Conservation (phyloP, 2,888 invertebrate species). For the Mythimna ferrago region DNA sequence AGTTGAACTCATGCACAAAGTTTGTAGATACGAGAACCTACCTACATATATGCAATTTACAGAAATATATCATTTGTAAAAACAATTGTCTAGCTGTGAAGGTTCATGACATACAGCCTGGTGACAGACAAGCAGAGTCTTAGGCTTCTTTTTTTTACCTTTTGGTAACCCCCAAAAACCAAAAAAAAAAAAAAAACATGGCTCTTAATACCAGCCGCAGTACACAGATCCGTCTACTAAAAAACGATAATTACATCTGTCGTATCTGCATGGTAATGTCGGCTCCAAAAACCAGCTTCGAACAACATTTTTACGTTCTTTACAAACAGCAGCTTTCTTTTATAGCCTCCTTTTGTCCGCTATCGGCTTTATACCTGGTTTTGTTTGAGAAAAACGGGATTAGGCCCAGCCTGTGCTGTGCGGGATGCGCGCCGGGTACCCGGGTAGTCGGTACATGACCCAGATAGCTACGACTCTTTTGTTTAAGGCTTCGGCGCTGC, state of each 20-base stretch:
- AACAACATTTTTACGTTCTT: constrained; percentile 15
- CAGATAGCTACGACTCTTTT: constrained; percentile 35
- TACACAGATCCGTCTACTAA: background rate
- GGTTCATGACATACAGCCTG: too few relatives aligned
- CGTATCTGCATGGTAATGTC: constrained; percentile 22
- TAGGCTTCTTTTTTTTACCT: too few relatives aligned
- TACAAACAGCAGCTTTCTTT: constrained; percentile 20
- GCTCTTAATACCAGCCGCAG: background rate
- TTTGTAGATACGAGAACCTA: too few relatives aligned
- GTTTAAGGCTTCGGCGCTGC: constrained; percentile 21
- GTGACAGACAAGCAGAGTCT: too few relatives aligned
- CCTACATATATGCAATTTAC: too few relatives aligned
- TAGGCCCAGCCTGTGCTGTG: constrained; percentile 18
- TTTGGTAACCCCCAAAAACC: too few relatives aligned
- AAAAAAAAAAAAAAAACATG: too few relatives aligned
- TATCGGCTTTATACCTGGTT: constrained; percentile 41
- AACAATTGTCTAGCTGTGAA: too few relatives aligned
- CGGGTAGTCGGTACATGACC: constrained; percentile 20
- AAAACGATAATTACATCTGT: background rate
- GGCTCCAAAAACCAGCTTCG: constrained; percentile 11
- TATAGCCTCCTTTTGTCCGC: constrained; percentile 24
- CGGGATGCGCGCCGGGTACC: background rate
- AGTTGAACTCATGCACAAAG: too few relatives aligned
- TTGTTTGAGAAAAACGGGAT: constrained; percentile 48
- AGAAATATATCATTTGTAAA: too few relatives aligned